Percentiles rank a stretch among this genome's conserved stretches.
These are phyloP conservation scores for Sarcophilus harrisii DNA, from an alignment of 2,797 vertebrate species.

Conservation along the genomic window DNA sequence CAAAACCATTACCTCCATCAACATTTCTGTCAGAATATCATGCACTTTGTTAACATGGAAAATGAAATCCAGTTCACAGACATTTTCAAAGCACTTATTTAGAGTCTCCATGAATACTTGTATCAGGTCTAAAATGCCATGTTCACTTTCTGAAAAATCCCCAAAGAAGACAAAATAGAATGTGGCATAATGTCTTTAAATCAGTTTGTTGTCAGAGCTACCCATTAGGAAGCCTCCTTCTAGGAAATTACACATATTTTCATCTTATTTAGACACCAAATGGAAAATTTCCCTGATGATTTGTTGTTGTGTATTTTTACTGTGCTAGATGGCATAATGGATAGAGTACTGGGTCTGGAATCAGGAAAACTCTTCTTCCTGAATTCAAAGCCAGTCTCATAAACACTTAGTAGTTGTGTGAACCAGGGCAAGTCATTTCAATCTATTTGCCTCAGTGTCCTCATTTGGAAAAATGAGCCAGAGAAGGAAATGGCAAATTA, in stretches of 20 bases:
- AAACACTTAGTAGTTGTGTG: background rate
- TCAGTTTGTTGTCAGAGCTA: background rate
- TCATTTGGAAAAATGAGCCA: background rate
- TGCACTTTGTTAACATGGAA: constrained; percentile 92
- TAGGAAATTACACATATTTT: constrained; percentile 98
- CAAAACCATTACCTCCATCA: background rate
- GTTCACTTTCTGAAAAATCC: background rate
- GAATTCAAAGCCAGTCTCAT: background rate
- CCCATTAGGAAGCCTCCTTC: constrained; percentile 92
- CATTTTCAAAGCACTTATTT: constrained; percentile 91
- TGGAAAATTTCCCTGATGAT: constrained; percentile 99
- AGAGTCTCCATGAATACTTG: constrained; percentile 91
- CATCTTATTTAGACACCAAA: constrained; percentile 96
- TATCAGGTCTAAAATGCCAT: background rate
- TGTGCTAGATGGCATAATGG: constrained; percentile 83
- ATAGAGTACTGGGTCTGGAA: background rate
- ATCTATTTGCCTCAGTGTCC: background rate
- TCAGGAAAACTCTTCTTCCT: background rate
- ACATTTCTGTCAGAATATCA: background rate
- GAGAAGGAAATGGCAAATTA: background rate
- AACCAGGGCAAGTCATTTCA: background rate
- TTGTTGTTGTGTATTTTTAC: constrained; percentile 97
- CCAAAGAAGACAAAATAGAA: background rate
- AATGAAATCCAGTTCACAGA: constrained; percentile 90
- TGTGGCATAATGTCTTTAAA: background rate